phyloP scores from a whole-genome alignment of 2,113 vertebrate species.

The Rhinoderma darwinii region DNA sequence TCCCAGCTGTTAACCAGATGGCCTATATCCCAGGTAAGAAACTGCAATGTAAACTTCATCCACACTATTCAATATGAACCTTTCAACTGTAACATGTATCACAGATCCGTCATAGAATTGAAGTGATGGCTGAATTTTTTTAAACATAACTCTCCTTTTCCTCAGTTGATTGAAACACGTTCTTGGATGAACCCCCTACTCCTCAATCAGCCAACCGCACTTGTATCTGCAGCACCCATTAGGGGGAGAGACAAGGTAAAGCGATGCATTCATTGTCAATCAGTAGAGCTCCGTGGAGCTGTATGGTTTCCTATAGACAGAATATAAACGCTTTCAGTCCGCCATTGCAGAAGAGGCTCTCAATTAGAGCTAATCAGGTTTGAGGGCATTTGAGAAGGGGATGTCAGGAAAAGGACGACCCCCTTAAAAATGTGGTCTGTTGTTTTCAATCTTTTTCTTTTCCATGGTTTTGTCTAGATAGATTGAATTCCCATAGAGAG shows the following conservation, averaged over 20 bases:
- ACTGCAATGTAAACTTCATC: neutral
- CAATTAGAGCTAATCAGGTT: constrained; percentile 27
- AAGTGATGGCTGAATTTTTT: neutral
- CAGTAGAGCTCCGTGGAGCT: neutral
- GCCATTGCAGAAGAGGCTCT: constrained; percentile 2
- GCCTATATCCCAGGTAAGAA: neutral
- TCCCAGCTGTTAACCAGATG: neutral
- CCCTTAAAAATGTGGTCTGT: neutral
- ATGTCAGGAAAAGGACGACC: constrained; percentile 4
- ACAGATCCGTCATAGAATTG: neutral
- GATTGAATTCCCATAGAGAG: neutral
- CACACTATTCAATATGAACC: neutral
- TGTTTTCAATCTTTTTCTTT: neutral
- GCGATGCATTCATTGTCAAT: neutral
- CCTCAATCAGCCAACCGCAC: neutral
- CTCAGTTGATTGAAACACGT: neutral
- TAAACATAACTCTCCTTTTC: neutral
- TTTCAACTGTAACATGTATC: neutral
- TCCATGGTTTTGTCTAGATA: neutral
- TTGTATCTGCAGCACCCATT: neutral
- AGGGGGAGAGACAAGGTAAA: neutral
- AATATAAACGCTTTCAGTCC: neutral
- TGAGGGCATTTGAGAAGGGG: constrained; percentile 1
- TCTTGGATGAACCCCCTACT: neutral
- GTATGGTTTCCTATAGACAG: constrained; percentile 4